A percentile compares a stretch with the other conserved stretches of the same genome.
phyloP scores from a whole-genome alignment of 2,797 vertebrate species.

The Pangasius mekongensis region DNA sequence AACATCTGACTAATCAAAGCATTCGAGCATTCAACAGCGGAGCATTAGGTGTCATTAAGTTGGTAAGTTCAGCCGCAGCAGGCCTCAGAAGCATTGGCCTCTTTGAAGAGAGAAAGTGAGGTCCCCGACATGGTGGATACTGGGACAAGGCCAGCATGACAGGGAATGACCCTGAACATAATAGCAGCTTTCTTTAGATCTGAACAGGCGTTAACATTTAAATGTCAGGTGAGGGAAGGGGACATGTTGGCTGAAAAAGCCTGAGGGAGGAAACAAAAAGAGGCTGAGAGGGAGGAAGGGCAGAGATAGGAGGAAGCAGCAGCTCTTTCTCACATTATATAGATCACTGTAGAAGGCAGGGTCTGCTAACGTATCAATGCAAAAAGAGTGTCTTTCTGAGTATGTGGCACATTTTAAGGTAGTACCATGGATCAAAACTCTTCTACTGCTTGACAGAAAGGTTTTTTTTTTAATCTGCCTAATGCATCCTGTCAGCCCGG shows the following conservation, averaged over 20 bases:
- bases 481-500: not conserved
- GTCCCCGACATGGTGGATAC: constrained; percentile 22
- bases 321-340: constrained; percentile 17
- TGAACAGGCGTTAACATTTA: constrained; percentile 60
- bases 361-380: not conserved
- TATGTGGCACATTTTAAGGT: not conserved
- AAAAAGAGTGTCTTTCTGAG: not conserved
- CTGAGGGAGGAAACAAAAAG: constrained; percentile 16
- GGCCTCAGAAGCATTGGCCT: constrained; percentile 17
- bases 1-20: not conserved
- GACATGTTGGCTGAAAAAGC: constrained; percentile 48
- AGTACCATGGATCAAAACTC: not conserved
- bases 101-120: constrained; percentile 47
- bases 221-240: constrained; percentile 55
- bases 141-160: constrained; percentile 39
- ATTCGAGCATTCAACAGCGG: not conserved
- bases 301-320: not conserved
- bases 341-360: constrained; percentile 22
- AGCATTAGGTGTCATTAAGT: not conserved
- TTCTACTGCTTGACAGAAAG: not conserved
- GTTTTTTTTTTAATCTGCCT: constrained; percentile 5
- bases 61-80: constrained; percentile 4
- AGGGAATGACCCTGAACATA: constrained; percentile 52
- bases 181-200: constrained; percentile 57
- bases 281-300: not conserved